Evolutionary conservation across 2,797 vertebrate species (phyloP), one percentile per base, ranked within the genome.

Genomic region (Heliangelus exortis): DNA sequence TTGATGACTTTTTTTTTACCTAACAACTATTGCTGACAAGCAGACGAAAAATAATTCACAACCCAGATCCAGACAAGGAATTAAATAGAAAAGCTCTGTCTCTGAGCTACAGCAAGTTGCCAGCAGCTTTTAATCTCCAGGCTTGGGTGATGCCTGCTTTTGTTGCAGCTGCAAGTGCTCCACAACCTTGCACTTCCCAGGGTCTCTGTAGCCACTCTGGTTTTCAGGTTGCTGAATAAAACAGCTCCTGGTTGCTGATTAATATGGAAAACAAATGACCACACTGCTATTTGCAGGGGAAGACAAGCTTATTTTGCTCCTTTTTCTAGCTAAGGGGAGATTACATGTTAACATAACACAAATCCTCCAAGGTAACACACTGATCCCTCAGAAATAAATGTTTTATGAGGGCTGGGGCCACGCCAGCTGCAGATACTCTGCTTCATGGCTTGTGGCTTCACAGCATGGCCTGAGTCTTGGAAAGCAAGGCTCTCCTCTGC

Each of bases 381-480:
- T 50, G 17, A 22, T 14, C 33, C 73, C 72, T 69, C 23, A 59
- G 79, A 92, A 91, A 80, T 21, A 14, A 0, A 4, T 2, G 1
- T 45, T 67, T 91, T 29, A 45, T 67, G 33, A 63, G 31, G 68
- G 45, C 39, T 39, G 12, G 26, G 39, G 34, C 29, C 34, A 45
- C 0, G 0, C 14, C 54, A 89, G 36, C 80, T 71, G 45, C 54
- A 88, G 61, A 45, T 48, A 12, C 25, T 61, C 53, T 55, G 21
- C n/a, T 72, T 22, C 58, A 47, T 20, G 23, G 39, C 14, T 7
- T 58, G 4, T 2, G 7, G 29, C 23, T 71, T 45, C 29, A 39
- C 13, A 26, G 21, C 0, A 0, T 1, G 1, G 26, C 31, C 57
- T 1, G 1, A 1, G 1, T 14, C 26, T 68, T 0, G 0, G 47